A percentile compares a stretch with the other conserved stretches of the same genome.
phyloP scores from a whole-genome alignment of 2,797 vertebrate genomes.

The Brachymystax lenok region DNA sequence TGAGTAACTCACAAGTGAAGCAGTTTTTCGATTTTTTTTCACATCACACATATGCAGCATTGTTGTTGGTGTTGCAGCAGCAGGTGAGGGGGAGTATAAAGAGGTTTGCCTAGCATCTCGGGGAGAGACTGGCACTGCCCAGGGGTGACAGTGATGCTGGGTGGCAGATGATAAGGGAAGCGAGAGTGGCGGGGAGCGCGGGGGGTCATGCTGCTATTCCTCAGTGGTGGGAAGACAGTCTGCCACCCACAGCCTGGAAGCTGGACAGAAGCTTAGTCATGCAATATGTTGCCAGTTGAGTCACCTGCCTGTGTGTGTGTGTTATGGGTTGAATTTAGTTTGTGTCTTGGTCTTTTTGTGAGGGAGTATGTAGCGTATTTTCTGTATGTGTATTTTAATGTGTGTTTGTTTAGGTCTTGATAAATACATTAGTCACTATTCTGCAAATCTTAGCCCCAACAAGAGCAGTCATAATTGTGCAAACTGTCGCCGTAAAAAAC shows the following conservation, averaged over 20 bases:
- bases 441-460: too few relatives aligned
- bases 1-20: too few relatives aligned
- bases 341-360: background rate
- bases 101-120: background rate
- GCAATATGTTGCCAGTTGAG: conserved; percentile 13
- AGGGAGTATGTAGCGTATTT: background rate
- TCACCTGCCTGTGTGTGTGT: background rate
- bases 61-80: background rate
- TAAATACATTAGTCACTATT: too few relatives aligned
- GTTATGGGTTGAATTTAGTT: background rate
- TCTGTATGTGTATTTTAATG: background rate
- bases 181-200: conserved; percentile 22
- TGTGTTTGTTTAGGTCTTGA: background rate
- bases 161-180: conserved; percentile 22
- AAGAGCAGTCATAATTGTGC: background rate
- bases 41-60: background rate
- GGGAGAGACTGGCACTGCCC: conserved; percentile 3
- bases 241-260: conserved; percentile 15
- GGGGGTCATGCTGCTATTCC: conserved; percentile 7
- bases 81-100: background rate
- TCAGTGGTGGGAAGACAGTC: background rate
- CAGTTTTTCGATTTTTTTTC: too few relatives aligned
- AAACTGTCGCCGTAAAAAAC: background rate
- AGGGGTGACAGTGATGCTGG: conserved; percentile 36
- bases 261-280: conserved; percentile 29